phyloP scores from a whole-genome alignment of 2,888 invertebrate genomes.

The Sinhomidia bicolor region DNA sequence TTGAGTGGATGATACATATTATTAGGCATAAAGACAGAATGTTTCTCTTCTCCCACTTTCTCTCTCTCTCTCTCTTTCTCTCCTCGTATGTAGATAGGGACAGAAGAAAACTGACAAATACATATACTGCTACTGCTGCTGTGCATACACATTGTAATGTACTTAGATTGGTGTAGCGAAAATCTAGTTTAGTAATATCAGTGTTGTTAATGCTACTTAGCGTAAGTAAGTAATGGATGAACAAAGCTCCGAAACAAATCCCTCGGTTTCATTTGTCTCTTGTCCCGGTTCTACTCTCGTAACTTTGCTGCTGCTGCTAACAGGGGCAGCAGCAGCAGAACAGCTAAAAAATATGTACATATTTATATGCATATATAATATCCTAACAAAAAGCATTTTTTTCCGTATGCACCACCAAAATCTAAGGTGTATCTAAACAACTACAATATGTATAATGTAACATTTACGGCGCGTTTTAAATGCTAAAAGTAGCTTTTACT shows the following conservation, averaged over 20 bases:
- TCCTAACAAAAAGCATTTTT: neutral
- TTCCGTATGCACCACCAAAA: neutral
- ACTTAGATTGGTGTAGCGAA: neutral
- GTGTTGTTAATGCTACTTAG: conserved; percentile 60
- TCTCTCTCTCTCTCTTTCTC: neutral
- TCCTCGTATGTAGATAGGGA: neutral
- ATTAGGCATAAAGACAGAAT: conserved; percentile 10
- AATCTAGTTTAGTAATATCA: conserved; percentile 29
- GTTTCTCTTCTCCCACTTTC: neutral
- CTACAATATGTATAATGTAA: neutral
- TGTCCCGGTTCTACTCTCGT: conserved; percentile 11
- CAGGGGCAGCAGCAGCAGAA: too few relatives aligned
- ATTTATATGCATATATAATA: neutral
- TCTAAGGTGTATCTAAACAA: neutral
- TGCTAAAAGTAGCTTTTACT: conserved; percentile 55
- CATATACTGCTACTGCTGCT: neutral
- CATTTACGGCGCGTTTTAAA: conserved; percentile 31
- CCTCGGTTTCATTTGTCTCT: conserved; percentile 60
- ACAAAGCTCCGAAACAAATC: conserved; percentile 69
- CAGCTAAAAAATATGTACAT: too few relatives aligned
- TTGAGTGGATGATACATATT: conserved; percentile 54
- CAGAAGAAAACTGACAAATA: neutral
- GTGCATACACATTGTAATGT: neutral
- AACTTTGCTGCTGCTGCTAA: neutral
- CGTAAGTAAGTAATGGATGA: conserved; percentile 65